Evolutionary conservation across 2,797 vertebrate genomes (phyloP).

Genomic region (Rhynchotus rufescens): DNA sequence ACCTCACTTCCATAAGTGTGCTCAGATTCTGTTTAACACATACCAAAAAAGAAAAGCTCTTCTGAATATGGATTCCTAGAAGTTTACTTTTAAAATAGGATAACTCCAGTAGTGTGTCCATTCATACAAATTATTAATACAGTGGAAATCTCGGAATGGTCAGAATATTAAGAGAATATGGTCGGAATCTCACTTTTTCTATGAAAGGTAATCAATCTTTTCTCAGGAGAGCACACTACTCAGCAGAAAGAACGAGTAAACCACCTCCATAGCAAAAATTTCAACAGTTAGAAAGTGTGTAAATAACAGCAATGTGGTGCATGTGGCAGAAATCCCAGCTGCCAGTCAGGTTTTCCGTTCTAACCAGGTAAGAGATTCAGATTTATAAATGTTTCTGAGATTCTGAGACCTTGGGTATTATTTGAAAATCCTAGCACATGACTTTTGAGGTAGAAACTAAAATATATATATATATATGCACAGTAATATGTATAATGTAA

Average conservation of each 20-base stretch:
- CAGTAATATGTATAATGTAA: too few relatives aligned
- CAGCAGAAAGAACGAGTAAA: background rate
- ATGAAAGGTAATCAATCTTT: background rate
- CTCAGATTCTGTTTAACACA: background rate
- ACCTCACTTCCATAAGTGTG: background rate
- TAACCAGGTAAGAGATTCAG: background rate
- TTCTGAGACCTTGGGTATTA: background rate
- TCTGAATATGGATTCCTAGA: background rate
- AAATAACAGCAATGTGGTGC: background rate
- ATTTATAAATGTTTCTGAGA: background rate
- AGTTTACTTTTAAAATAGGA: background rate
- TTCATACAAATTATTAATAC: background rate
- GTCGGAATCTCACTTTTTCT: conserved; percentile 20
- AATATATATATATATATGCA: background rate
- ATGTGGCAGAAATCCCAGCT: background rate
- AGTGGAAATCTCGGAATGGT: background rate
- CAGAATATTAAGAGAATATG: background rate
- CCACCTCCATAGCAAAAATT: background rate
- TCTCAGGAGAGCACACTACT: background rate
- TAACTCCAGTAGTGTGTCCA: background rate
- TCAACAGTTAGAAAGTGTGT: background rate
- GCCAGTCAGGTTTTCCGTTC: background rate
- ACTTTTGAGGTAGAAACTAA: background rate
- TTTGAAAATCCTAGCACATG: background rate
- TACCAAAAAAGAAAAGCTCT: background rate